Conservation (phyloP, 1,140 invertebrate genomes). For the Marisa cornuarietis region DNA sequence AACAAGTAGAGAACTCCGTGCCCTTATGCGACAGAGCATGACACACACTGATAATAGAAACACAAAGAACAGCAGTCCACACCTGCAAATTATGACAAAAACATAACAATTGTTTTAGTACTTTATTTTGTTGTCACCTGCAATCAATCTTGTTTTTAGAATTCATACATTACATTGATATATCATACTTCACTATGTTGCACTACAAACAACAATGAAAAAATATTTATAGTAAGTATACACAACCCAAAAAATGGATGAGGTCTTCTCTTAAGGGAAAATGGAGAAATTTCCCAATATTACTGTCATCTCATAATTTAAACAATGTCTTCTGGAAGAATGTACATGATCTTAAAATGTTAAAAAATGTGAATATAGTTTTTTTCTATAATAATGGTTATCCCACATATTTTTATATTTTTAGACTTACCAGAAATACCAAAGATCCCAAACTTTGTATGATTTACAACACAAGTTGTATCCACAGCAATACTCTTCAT, state of each 20-base stretch:
- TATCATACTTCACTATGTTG: too few relatives aligned
- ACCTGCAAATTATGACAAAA: conserved; percentile 32
- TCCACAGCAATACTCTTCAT: conserved; percentile 63
- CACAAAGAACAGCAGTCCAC: conserved; percentile 52
- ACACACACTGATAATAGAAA: conserved; percentile 45
- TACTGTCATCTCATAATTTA: background rate
- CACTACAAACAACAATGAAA: too few relatives aligned
- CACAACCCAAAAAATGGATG: too few relatives aligned
- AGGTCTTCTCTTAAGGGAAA: too few relatives aligned
- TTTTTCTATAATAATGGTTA: too few relatives aligned
- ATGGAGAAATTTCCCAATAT: too few relatives aligned
- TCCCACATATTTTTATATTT: background rate
- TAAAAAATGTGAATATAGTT: too few relatives aligned
- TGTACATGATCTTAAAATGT: background rate
- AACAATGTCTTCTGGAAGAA: background rate
- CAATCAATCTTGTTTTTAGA: too few relatives aligned
- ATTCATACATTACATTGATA: too few relatives aligned
- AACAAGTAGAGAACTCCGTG: conserved; percentile 8
- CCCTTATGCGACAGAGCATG: conserved; percentile 48
- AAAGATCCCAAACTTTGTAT: conserved; percentile 62
- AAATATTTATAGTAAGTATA: too few relatives aligned
- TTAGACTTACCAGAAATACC: conserved; percentile 62
- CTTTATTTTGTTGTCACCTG: too few relatives aligned
- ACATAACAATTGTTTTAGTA: too few relatives aligned
- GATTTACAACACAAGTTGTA: conserved; percentile 61